These are phyloP conservation scores for Eutrigla gurnardus DNA, from an alignment of 2,797 vertebrate genomes.

Conservation along the genomic window DNA sequence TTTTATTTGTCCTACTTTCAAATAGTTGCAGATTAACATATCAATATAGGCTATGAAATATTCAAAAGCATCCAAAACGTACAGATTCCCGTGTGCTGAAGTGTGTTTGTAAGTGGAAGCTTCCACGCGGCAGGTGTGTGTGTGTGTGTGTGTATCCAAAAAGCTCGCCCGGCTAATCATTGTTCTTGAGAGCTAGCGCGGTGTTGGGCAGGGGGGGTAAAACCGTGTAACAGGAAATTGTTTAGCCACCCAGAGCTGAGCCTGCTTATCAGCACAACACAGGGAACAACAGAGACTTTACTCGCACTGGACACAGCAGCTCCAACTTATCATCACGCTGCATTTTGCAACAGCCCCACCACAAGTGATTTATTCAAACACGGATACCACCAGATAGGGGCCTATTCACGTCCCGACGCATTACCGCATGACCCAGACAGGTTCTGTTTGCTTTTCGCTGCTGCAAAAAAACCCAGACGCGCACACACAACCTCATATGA, in stretches of 20 bases:
- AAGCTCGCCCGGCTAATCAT: slow-evolving; percentile 65
- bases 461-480: slow-evolving; percentile 67
- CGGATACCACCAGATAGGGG: slow-evolving; percentile 72
- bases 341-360: slow-evolving; percentile 73
- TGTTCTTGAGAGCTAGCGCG: slow-evolving; percentile 57
- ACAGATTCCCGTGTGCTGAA: neutral
- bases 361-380: slow-evolving; percentile 79
- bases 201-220: slow-evolving; percentile 44
- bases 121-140: slow-evolving; percentile 20
- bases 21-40: neutral
- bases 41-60: neutral
- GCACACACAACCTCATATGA: slow-evolving; percentile 63
- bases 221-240: slow-evolving; percentile 70
- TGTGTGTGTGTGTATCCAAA: slow-evolving; percentile 38
- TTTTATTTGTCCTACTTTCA: neutral
- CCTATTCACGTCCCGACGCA: slow-evolving; percentile 65
- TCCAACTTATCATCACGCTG: slow-evolving; percentile 75
- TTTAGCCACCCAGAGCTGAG: slow-evolving; percentile 67
- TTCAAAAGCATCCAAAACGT: neutral
- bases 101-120: slow-evolving; percentile 3
- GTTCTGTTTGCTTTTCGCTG: slow-evolving; percentile 73
- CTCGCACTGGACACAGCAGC: slow-evolving; percentile 66
- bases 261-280: slow-evolving; percentile 77
- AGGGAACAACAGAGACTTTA: slow-evolving; percentile 70
- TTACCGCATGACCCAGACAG: slow-evolving; percentile 77